These are phyloP conservation scores for Hemibagrus guttatus DNA, from an alignment of 2,797 vertebrate species.

Conservation along the genomic window DNA sequence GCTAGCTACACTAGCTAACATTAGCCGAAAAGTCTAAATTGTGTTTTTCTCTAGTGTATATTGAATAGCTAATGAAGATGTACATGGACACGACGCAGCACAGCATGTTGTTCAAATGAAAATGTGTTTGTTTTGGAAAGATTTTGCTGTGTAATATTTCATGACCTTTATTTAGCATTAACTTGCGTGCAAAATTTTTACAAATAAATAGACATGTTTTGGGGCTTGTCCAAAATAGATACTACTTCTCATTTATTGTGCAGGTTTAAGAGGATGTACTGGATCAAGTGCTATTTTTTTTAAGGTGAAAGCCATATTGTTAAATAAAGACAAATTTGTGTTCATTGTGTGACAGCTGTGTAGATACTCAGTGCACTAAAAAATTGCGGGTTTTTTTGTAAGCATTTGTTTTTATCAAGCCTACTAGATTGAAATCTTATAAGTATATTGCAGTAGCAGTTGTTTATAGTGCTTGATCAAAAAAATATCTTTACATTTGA, in stretches of 20 bases:
- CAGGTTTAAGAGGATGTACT: background rate
- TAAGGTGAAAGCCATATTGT: too few relatives aligned
- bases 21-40: too few relatives aligned
- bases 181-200: background rate
- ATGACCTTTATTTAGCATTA: background rate
- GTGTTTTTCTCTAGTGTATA: background rate
- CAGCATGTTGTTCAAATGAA: background rate
- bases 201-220: background rate
- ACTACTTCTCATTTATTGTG: background rate
- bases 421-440: background rate
- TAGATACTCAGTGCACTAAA: background rate
- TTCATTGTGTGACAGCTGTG: too few relatives aligned
- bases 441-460: background rate
- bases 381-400: background rate
- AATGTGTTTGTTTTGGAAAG: background rate
- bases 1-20: background rate
- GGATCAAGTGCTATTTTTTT: background rate
- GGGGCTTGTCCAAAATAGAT: background rate
- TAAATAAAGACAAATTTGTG: too few relatives aligned
- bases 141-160: background rate
- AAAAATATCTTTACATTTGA: too few relatives aligned
- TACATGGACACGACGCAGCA: background rate
- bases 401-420: background rate
- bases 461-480: background rate
- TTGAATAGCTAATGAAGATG: background rate